phyloP scores from a whole-genome alignment of 2,888 invertebrate species.

The Temnothorax rugatulus region DNA sequence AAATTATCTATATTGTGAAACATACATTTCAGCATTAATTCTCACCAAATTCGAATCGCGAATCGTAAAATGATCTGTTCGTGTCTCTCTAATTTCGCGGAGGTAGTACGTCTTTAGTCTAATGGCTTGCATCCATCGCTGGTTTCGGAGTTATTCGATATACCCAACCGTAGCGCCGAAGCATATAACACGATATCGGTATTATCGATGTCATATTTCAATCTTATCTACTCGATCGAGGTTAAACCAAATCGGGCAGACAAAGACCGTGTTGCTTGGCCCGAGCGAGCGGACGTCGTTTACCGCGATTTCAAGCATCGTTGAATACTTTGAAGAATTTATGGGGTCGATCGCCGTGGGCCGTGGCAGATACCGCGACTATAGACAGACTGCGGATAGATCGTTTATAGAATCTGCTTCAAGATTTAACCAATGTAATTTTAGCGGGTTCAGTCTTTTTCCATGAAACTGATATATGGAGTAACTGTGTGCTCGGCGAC shows the following conservation, averaged over 20 bases:
- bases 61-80: slow-evolving; percentile 6
- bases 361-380: not conserved
- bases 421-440: slow-evolving; percentile 1
- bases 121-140: slow-evolving; percentile 35
- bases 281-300: slow-evolving; percentile 25
- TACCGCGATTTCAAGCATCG: slow-evolving; percentile 53
- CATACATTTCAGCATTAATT: not conserved
- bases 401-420: slow-evolving; percentile 4
- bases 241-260: slow-evolving; percentile 47
- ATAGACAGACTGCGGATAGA: slow-evolving; percentile 6
- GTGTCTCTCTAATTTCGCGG: slow-evolving; percentile 8
- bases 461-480: not conserved
- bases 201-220: slow-evolving; percentile 54
- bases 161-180: slow-evolving; percentile 17
- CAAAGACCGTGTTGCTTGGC: slow-evolving; percentile 28
- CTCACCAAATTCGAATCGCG: not conserved
- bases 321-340: slow-evolving; percentile 54
- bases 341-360: not conserved
- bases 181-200: slow-evolving; percentile 40
- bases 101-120: slow-evolving; percentile 7
- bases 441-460: not conserved
- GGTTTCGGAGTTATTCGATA: slow-evolving; percentile 27
- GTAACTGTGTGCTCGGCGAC: not conserved
- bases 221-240: slow-evolving; percentile 53
- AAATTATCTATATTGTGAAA: not conserved